Conservation (phyloP, 2,888 invertebrate genomes). For the Coremacera marginata region DNA sequence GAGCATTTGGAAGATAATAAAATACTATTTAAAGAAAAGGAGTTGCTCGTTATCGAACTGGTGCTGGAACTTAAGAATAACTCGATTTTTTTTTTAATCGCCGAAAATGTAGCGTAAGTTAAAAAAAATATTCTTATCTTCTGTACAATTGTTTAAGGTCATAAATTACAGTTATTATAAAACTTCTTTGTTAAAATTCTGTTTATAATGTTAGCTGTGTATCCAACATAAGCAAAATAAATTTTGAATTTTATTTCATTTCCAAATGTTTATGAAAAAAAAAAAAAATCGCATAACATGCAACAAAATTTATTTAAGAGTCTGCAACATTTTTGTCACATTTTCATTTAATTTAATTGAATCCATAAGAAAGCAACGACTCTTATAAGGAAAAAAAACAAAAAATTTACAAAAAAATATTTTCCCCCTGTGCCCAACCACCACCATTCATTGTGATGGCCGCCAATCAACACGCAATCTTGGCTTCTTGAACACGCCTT, state of each 20-base stretch:
- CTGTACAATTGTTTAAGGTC: no score
- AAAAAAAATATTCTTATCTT: no score
- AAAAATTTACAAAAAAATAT: background rate
- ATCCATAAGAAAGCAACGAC: background rate
- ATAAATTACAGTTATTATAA: no score
- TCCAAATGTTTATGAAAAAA: no score
- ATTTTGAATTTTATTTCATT: no score
- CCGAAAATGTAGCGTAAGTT: no score
- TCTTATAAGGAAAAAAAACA: background rate
- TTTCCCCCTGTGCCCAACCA: no score
- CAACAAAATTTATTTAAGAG: background rate
- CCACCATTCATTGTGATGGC: background rate
- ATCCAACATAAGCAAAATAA: background rate
- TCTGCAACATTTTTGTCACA: background rate
- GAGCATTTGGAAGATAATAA: background rate
- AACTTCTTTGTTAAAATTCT: no score
- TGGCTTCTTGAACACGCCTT: slow-evolving; percentile 12
- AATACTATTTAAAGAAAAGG: background rate
- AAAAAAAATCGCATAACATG: background rate
- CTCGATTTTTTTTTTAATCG: no score
- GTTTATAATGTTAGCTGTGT: background rate
- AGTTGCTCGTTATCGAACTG: no score
- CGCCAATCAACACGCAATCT: slow-evolving; percentile 18
- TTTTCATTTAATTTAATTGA: background rate
- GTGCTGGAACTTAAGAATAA: no score